Evolutionary conservation across 2,797 vertebrate genomes (phyloP), one percentile per base, ranked within the genome.

Genomic region (Anniella stebbinsi): DNA sequence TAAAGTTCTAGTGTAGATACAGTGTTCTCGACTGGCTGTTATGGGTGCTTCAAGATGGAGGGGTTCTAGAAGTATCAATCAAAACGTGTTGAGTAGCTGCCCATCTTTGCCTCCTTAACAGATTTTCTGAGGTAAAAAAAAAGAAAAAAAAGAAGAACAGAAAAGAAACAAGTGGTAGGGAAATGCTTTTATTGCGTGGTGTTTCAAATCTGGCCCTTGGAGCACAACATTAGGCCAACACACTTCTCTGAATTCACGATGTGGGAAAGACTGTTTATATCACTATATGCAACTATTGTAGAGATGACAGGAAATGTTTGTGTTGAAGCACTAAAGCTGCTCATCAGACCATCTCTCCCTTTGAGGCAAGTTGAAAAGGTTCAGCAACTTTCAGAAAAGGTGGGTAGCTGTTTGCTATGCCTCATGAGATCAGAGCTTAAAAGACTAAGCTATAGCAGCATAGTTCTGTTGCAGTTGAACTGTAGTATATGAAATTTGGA

Each of bases 381-480:
- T 70, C 76, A 80, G 77, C 83, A 90, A 73, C 76, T 90, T 82
- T 83, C 70, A 76, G 25, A 90, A 76, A 90, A 75, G 41, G 57
- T 28, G 82, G 60, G 54, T 36, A 87, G 48, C n/a, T 87, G 57
- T n/a, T 82, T 83, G 45, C n/a, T 76, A 25, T 69, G 54, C 33
- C 78, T 76, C n/a, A 41, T 36, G 78, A 90, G 89, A 82, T 41
- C 69, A 82, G 66, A 90, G 57, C 45, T 41, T 82, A 83, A 66
- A 45, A 87, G 18, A 83, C 45, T 28, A 75, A 67, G 77, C 78
- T 69, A n/a, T 54, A 45, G 30, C 41, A 18, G 23, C 10, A 13
- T 84, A 36, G 25, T 77, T 76, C 72, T 77, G 63, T 84, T 83
- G 80, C 67, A 28, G 60, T 63, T 76, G 57, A 45, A 60, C 48